Conservation (phyloP, 2,888 invertebrate species). For the Drosophila histrio region DNA sequence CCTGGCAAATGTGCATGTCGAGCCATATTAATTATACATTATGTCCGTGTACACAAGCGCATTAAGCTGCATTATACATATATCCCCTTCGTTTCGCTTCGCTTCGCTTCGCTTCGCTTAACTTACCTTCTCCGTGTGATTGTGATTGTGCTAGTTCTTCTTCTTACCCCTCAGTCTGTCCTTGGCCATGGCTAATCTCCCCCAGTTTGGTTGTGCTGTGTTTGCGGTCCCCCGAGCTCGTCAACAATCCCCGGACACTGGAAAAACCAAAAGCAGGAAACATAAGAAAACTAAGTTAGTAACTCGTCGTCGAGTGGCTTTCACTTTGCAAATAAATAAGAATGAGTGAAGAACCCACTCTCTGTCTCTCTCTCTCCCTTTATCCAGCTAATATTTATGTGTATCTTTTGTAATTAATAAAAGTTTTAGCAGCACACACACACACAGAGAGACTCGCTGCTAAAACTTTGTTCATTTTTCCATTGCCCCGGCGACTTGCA, state of each 20-base stretch:
- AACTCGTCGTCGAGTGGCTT: constrained; percentile 68
- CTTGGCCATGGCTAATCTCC: constrained; percentile 36
- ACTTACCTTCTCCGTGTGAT: constrained; percentile 45
- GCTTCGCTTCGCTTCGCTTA: constrained; percentile 17
- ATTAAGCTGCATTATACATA: constrained; percentile 80
- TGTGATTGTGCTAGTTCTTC: constrained; percentile 19
- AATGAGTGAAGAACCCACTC: constrained; percentile 28
- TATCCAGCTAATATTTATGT: constrained; percentile 62
- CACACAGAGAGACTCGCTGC: neutral
- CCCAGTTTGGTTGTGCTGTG: constrained; percentile 10
- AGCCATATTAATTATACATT: constrained; percentile 76
- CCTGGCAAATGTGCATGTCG: constrained; percentile 70
- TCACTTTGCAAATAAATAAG: constrained; percentile 56
- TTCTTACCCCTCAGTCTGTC: constrained; percentile 14
- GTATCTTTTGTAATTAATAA: constrained; percentile 79
- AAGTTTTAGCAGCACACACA: constrained; percentile 60
- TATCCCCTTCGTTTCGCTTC: constrained; percentile 28
- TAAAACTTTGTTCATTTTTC: constrained; percentile 72
- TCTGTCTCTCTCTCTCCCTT: constrained; percentile 26
- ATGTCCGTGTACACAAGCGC: constrained; percentile 69
- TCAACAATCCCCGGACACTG: constrained; percentile 52
- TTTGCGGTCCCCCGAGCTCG: constrained; percentile 48
- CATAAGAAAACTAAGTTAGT: constrained; percentile 68
- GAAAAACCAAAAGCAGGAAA: constrained; percentile 50
- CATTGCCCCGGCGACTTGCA: constrained; percentile 55